Evolutionary conservation across 2,797 vertebrate genomes (phyloP).

Genomic region (Clarias platycephalus): DNA sequence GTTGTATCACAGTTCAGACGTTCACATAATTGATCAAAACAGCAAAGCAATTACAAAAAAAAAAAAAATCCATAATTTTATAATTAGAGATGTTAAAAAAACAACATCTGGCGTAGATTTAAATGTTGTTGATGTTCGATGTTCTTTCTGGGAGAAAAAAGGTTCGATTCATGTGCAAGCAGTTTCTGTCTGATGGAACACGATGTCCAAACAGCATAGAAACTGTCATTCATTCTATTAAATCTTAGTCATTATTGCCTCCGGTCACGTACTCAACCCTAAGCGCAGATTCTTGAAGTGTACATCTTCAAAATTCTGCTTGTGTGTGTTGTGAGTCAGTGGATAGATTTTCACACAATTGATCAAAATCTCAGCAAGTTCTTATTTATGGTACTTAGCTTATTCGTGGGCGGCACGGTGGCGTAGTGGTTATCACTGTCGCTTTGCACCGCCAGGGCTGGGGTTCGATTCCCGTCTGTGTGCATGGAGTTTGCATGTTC

Average conservation of each 20-base stretch:
- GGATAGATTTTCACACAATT: not conserved
- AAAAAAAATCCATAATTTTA: not conserved
- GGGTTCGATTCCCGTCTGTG: no score
- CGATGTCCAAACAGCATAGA: not conserved
- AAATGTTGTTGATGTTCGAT: not conserved
- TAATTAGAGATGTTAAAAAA: not conserved
- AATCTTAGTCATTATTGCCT: no score
- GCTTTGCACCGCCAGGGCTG: no score
- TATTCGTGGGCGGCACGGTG: no score
- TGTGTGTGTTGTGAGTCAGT: not conserved
- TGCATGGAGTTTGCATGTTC: no score
- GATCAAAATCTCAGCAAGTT: not conserved
- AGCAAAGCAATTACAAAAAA: not conserved
- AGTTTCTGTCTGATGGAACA: not conserved
- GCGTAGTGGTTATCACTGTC: no score
- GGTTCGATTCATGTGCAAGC: not conserved
- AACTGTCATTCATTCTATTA: not conserved
- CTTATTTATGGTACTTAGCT: no score
- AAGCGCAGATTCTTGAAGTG: not conserved
- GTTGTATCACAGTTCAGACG: not conserved
- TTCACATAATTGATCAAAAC: not conserved
- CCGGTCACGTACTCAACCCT: not conserved
- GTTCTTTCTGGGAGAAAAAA: not conserved
- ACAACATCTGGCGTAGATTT: not conserved
- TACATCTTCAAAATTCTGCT: not conserved